Evolutionary conservation across 2,113 vertebrate genomes (phyloP).

Genomic region (Micronycteris hirsuta): DNA sequence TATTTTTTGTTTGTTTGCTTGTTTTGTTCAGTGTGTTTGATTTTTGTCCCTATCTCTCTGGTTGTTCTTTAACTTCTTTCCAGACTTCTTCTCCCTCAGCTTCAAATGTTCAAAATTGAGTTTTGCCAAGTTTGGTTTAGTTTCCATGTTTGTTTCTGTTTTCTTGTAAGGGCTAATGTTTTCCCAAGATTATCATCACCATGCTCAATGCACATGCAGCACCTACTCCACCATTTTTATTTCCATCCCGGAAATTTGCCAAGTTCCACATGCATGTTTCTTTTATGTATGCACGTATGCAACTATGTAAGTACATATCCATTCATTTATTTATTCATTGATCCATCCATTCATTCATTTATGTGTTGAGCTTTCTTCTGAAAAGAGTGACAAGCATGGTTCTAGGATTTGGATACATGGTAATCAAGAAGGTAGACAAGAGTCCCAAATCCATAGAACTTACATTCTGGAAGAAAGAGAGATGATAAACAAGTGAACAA

Average conservation of each 20-base stretch:
- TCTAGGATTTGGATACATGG: not conserved
- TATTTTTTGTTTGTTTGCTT: not conserved
- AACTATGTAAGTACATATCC: not conserved
- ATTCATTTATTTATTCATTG: no score
- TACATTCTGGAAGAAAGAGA: not conserved
- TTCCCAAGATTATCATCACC: not conserved
- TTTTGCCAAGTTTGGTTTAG: not conserved
- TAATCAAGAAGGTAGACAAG: not conserved
- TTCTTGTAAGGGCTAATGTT: not conserved
- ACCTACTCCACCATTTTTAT: not conserved
- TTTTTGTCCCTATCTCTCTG: not conserved
- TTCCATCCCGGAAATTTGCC: not conserved
- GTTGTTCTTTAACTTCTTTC: not conserved
- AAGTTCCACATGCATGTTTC: not conserved
- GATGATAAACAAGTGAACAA: not conserved
- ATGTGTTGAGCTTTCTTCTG: fast-evolving
- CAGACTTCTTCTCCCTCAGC: not conserved
- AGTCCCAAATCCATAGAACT: not conserved
- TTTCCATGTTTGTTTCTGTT: not conserved
- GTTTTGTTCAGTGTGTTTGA: not conserved
- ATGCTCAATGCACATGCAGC: fast-evolving
- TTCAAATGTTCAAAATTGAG: not conserved
- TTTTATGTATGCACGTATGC: not conserved
- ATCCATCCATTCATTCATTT: not conserved
- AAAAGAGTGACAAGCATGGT: not conserved